Evolutionary conservation across 2,888 invertebrate genomes (phyloP).

Genomic region (Hemaris fuciformis): DNA sequence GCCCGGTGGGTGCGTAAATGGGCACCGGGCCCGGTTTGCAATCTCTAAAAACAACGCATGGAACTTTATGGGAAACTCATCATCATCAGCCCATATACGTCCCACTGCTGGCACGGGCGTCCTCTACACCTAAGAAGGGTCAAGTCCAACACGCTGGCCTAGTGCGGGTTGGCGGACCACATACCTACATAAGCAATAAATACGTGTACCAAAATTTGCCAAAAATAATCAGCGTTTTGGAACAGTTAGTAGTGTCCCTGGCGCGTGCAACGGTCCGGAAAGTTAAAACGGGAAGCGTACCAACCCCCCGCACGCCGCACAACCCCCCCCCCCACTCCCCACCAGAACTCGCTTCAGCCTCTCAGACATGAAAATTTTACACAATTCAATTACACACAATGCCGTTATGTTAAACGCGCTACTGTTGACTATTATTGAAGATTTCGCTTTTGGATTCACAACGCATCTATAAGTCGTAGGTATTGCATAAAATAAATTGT

Average conservation of each 20-base stretch:
- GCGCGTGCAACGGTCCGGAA: constrained; percentile 48
- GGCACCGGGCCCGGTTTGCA: no score
- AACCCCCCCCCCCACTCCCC: constrained; percentile 23
- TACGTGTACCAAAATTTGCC: neutral
- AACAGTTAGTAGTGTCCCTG: constrained; percentile 23
- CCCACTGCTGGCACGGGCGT: no score
- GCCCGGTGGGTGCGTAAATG: no score
- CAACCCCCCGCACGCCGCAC: constrained; percentile 25
- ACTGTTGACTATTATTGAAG: neutral
- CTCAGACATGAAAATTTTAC: constrained; percentile 37
- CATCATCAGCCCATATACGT: no score
- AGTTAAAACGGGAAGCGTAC: constrained; percentile 56
- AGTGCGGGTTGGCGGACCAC: neutral
- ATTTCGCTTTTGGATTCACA: neutral
- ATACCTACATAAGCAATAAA: neutral
- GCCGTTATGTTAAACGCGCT: constrained; percentile 19
- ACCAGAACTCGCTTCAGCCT: constrained; percentile 12
- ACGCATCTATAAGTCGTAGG: neutral
- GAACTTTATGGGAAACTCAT: no score
- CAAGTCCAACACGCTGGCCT: no score
- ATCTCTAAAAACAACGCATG: no score
- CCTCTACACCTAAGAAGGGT: no score
- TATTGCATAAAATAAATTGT: neutral
- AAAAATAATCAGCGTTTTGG: neutral
- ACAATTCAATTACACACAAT: constrained; percentile 53